These are phyloP conservation scores for Leptarthrus brevirostris DNA, from an alignment of 2,888 invertebrate species.

Conservation along the genomic window DNA sequence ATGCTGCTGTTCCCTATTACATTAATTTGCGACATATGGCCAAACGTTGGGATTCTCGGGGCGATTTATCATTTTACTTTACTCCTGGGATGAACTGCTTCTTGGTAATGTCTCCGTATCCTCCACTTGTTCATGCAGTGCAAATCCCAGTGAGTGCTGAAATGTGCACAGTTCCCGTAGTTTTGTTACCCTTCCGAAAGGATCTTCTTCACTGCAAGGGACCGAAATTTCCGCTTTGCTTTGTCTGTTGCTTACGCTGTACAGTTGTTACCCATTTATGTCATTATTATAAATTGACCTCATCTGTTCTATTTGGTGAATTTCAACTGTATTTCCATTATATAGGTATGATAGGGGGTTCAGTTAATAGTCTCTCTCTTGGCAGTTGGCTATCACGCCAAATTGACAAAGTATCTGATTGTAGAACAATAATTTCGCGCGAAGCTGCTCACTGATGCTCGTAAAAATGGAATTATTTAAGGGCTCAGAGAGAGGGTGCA, in stretches of 20 bases:
- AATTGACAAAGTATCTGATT: too few species aligned
- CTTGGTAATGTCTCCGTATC: not conserved
- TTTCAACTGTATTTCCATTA: not conserved
- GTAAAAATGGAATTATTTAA: too few species aligned
- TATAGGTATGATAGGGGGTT: not conserved
- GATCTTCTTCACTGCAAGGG: slow-evolving; percentile 1
- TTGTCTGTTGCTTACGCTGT: not conserved
- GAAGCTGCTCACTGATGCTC: too few species aligned
- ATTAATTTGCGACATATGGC: slow-evolving; percentile 46
- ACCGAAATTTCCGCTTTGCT: not conserved
- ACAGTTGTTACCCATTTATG: slow-evolving; percentile 37
- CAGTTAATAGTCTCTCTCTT: not conserved
- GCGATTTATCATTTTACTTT: slow-evolving; percentile 32
- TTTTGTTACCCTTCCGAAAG: not conserved
- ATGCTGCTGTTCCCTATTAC: not conserved
- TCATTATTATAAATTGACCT: slow-evolving; percentile 45
- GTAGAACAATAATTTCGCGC: too few species aligned
- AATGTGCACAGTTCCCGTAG: not conserved
- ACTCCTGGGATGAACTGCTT: slow-evolving; percentile 35
- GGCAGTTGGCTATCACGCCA: too few species aligned
- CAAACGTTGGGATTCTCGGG: slow-evolving; percentile 20
- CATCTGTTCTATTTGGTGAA: slow-evolving; percentile 12
- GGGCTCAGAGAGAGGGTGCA: too few species aligned
- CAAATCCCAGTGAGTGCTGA: slow-evolving; percentile 15
- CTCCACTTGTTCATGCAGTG: not conserved